Evolutionary conservation across 2,888 invertebrate species (phyloP), one percentile per base, ranked within the genome.

Genomic region (Amitus sp.): DNA sequence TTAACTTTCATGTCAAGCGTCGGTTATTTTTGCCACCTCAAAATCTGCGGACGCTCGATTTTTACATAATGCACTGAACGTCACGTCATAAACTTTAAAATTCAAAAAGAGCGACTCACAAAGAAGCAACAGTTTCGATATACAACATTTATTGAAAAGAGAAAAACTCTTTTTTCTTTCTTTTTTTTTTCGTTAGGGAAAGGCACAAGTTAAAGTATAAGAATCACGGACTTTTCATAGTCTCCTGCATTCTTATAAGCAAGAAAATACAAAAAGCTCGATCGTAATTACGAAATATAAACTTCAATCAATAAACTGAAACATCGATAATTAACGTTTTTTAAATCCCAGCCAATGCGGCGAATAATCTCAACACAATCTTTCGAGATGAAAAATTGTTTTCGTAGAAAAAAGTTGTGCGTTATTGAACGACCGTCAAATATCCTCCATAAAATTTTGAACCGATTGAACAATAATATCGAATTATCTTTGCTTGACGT

Each of bases 141-240:
- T 18, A 15, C 39, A 39, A 39, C 39, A 39, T 10, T 39, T 17
- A 17, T 39, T 10, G 39, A 39, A 39, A 12, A 39, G 18, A 39
- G 17, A 39, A 17, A 17, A 39, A 13, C n/a, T 9, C n/a, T 34
- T 34, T 13, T 23, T 33, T 9, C 10, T 33, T n/a, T 45, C 28
- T 34, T 55, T 20, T 50, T 40, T 2, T 18, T 27, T 43, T 47
- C 42, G 33, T 19, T 34, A 49, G 45, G 43, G 46, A 49, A 56
- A 56, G 56, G 56, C 56, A 56, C 56, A 49, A 49, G 56, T 56
- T 39, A 56, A 50, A 50, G 30, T 17, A 46, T n/a, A n/a, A n/a
- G n/a, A n/a, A n/a, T n/a, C n/a, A n/a, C n/a, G n/a, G n/a, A n/a
- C n/a, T n/a, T n/a, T n/a, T n/a, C n/a, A n/a, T n/a, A n/a, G n/a